These are phyloP conservation scores for Climacteris rufus DNA, from an alignment of 2,113 vertebrate genomes.

Conservation along the genomic window DNA sequence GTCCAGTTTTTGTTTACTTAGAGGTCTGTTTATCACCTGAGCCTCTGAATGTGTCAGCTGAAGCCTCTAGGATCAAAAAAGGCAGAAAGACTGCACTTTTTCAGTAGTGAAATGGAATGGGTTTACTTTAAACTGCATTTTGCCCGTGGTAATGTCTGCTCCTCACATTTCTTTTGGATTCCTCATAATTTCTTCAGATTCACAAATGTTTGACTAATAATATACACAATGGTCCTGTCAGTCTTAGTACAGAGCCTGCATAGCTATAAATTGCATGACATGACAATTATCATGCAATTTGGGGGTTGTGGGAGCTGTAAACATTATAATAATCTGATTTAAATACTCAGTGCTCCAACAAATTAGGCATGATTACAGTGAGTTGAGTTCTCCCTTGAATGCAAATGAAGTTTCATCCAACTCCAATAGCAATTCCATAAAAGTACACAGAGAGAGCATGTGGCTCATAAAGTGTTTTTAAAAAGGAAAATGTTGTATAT, in stretches of 20 bases:
- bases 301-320: constrained; percentile 41
- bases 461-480: constrained; percentile 12
- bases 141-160: not conserved
- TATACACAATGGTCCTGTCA: not conserved
- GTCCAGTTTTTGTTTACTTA: not conserved
- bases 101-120: not conserved
- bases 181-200: not conserved
- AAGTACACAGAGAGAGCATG: constrained; percentile 4
- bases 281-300: constrained; percentile 47
- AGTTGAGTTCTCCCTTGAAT: constrained; percentile 27
- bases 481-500: constrained; percentile 47
- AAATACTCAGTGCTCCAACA: constrained; percentile 34
- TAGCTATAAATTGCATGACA: constrained; percentile 37
- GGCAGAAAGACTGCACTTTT: not conserved
- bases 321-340: constrained; percentile 59
- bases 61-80: not conserved
- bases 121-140: not conserved
- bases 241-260: not conserved
- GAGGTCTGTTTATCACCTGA: not conserved
- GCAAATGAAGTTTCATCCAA: constrained; percentile 24
- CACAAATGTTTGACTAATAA: not conserved
- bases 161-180: not conserved
- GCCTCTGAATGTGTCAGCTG: not conserved
- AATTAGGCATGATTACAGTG: constrained; percentile 41
- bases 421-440: constrained; percentile 12